A percentile compares a stretch with the other conserved stretches of the same genome.
phyloP scores from a whole-genome alignment of 2,888 invertebrate genomes.

The Drosophila dives region DNA sequence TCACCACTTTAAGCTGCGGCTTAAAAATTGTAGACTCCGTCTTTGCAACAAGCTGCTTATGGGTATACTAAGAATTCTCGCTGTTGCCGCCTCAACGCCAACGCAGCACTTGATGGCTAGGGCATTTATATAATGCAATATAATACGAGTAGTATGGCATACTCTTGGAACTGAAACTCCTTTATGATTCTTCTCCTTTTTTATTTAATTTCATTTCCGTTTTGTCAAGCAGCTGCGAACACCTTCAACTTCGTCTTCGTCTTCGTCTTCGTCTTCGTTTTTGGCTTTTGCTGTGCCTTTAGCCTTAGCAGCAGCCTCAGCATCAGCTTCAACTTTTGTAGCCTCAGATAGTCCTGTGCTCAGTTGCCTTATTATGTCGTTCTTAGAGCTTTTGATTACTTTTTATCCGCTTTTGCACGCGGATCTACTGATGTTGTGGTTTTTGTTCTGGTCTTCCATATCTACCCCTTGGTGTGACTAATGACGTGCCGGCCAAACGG shows the following conservation, averaged over 20 bases:
- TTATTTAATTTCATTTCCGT: conserved; percentile 75
- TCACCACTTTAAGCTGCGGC: conserved; percentile 75
- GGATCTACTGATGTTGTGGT: conserved; percentile 53
- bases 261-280: conserved; percentile 9
- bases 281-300: conserved; percentile 12
- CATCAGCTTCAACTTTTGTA: conserved; percentile 21
- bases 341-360: conserved; percentile 44
- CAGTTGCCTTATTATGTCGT: conserved; percentile 78
- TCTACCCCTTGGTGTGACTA: conserved; percentile 73
- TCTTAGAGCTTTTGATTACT: conserved; percentile 79
- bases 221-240: conserved; percentile 70
- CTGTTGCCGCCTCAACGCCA: conserved; percentile 54
- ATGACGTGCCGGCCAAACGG: conserved; percentile 69
- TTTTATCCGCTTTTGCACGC: conserved; percentile 77
- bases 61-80: conserved; percentile 61
- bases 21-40: conserved; percentile 57
- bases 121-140: conserved; percentile 60
- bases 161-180: conserved; percentile 37
- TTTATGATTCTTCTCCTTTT: conserved; percentile 50
- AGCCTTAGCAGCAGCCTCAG: conserved; percentile 3
- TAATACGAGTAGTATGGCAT: conserved; percentile 27
- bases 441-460: conserved; percentile 38
- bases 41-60: conserved; percentile 57
- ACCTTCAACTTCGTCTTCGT: conserved; percentile 50
- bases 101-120: conserved; percentile 58